Evolutionary conservation across 92 coral and sea anemone species (phyloP).

Genomic region (Paramuricea clavata): DNA sequence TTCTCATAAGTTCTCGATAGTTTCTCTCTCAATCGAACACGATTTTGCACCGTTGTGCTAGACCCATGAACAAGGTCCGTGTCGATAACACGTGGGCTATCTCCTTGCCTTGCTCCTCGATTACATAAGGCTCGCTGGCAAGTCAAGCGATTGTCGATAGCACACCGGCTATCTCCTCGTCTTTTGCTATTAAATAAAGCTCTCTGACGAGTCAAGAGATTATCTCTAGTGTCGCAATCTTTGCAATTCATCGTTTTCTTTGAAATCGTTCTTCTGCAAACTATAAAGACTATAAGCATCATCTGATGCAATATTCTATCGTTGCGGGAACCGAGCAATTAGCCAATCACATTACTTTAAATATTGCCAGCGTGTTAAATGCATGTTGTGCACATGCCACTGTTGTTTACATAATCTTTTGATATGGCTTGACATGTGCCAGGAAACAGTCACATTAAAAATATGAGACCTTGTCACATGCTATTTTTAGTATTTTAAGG

Average conservation of each 20-base stretch:
- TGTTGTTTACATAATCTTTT: not conserved
- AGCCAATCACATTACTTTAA: not conserved
- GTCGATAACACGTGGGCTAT: too few species aligned
- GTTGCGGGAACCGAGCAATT: not conserved
- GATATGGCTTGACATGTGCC: not conserved
- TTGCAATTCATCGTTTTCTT: not conserved
- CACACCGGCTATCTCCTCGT: not conserved
- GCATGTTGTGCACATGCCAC: not conserved
- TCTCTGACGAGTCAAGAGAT: not conserved
- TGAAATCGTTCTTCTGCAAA: not conserved
- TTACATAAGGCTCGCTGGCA: not conserved
- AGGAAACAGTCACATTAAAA: not conserved
- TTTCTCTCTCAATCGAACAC: not conserved
- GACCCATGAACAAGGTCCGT: too few species aligned
- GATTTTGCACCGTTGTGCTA: not conserved
- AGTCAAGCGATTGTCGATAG: not conserved
- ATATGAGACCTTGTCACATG: too few species aligned
- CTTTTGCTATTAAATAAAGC: not conserved
- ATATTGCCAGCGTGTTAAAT: not conserved
- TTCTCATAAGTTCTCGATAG: not conserved
- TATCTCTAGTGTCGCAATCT: not conserved
- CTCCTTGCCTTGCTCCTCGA: not conserved
- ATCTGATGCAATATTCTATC: not conserved
- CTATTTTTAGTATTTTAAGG: too few species aligned
- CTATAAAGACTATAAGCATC: not conserved